phyloP scores from a whole-genome alignment of 2,797 vertebrate genomes.

The Diplodus puntazzo region DNA sequence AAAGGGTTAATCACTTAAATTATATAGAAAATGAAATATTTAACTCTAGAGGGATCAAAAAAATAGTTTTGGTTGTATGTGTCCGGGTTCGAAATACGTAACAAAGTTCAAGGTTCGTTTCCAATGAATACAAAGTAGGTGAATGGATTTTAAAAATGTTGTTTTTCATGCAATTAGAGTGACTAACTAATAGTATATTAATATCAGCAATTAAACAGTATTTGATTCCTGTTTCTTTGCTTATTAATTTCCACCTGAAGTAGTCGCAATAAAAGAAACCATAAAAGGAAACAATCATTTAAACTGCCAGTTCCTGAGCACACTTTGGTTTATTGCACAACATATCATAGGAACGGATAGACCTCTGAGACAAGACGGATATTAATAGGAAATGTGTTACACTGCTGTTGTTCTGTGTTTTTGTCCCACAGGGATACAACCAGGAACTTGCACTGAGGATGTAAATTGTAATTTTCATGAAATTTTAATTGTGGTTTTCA shows the following conservation, averaged over 20 bases:
- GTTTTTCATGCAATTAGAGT: too few species aligned
- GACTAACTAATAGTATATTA: too few species aligned
- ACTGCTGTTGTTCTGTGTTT: not conserved
- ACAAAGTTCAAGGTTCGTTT: not conserved
- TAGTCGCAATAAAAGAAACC: not conserved
- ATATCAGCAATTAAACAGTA: not conserved
- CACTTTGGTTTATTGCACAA: constrained; percentile 29
- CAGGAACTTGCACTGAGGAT: not conserved
- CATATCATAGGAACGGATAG: not conserved
- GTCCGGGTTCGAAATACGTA: not conserved
- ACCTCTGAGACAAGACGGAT: not conserved
- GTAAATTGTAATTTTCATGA: constrained; percentile 3
- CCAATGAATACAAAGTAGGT: not conserved
- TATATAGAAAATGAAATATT: not conserved
- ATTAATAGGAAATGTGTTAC: constrained; percentile 8
- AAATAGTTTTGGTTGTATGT: constrained; percentile 20
- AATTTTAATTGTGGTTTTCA: not conserved
- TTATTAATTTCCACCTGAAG: not conserved
- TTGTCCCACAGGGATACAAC: not conserved
- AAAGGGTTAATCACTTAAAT: constrained; percentile 14
- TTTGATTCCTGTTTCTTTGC: not conserved
- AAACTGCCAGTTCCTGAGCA: not conserved
- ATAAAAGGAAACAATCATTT: not conserved
- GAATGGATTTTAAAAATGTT: not conserved
- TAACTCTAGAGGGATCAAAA: not conserved